Evolutionary conservation across 2,113 vertebrate genomes (phyloP).

Genomic region (Verasper variegatus): DNA sequence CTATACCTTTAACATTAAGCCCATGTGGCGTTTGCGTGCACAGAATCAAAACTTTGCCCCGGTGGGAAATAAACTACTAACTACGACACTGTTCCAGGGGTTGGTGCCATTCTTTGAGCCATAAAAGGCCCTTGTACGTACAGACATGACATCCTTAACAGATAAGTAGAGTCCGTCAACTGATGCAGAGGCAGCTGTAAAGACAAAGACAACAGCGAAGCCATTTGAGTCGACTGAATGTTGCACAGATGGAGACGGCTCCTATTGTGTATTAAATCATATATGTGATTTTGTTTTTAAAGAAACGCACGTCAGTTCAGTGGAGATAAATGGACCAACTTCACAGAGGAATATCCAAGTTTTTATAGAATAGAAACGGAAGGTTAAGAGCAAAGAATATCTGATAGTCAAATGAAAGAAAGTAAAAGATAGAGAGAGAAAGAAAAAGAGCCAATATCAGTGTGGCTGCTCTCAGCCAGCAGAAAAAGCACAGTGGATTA

Average conservation of each 20-base stretch:
- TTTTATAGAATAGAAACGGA: not conserved
- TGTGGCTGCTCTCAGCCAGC: conserved; percentile 46
- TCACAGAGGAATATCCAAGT: not conserved
- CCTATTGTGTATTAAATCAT: conserved; percentile 28
- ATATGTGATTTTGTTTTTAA: no score
- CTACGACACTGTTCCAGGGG: conserved; percentile 17
- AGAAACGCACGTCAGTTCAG: not conserved
- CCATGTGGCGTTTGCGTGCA: not conserved
- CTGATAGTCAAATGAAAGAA: conserved; percentile 36
- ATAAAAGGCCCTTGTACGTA: conserved; percentile 64
- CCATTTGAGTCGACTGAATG: conserved; percentile 34
- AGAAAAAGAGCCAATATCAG: conserved; percentile 61
- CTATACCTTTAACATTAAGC: no score
- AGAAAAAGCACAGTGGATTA: conserved; percentile 80
- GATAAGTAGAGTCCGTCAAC: conserved; percentile 49
- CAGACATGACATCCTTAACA: conserved; percentile 58
- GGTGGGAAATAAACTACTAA: conserved; percentile 7
- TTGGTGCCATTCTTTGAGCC: conserved; percentile 46
- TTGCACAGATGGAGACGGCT: conserved; percentile 21
- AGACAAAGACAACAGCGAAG: conserved; percentile 59
- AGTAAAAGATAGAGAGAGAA: conserved; percentile 23
- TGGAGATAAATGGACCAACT: not conserved
- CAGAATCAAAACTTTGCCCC: not conserved
- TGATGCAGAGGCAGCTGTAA: conserved; percentile 59
- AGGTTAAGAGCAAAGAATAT: not conserved